phyloP scores from a whole-genome alignment of 2,113 vertebrate species.

The Odocoileus hemionus region DNA sequence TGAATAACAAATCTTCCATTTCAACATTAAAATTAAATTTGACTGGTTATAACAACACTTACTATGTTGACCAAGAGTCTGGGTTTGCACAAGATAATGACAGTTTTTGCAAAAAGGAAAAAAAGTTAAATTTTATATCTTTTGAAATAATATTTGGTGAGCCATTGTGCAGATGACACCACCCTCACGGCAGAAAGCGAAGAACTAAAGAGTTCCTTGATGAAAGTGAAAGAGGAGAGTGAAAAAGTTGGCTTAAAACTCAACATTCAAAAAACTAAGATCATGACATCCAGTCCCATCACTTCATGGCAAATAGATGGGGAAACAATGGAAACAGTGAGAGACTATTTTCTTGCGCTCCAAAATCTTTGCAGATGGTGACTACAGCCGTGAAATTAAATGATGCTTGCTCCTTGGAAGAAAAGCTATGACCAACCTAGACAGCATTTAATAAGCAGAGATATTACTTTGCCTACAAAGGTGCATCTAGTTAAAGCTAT shows the following conservation, averaged over 20 bases:
- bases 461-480: neutral
- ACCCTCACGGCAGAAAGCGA: neutral
- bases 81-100: neutral
- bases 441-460: neutral
- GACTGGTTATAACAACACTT: neutral
- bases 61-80: neutral
- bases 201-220: neutral
- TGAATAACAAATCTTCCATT: neutral
- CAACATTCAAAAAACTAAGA: neutral
- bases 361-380: neutral
- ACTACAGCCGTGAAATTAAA: neutral
- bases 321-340: neutral
- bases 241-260: neutral
- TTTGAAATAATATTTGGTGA: neutral
- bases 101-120: neutral
- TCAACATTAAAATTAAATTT: neutral
- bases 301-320: neutral
- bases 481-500: neutral
- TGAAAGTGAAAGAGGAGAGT: neutral
- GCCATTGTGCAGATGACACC: neutral
- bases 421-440: neutral
- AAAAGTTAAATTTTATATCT: neutral
- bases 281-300: neutral
- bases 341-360: neutral
- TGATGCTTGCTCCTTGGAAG: neutral